Conservation (phyloP, 2,888 invertebrate species). For the Himalopsyche anomala region DNA sequence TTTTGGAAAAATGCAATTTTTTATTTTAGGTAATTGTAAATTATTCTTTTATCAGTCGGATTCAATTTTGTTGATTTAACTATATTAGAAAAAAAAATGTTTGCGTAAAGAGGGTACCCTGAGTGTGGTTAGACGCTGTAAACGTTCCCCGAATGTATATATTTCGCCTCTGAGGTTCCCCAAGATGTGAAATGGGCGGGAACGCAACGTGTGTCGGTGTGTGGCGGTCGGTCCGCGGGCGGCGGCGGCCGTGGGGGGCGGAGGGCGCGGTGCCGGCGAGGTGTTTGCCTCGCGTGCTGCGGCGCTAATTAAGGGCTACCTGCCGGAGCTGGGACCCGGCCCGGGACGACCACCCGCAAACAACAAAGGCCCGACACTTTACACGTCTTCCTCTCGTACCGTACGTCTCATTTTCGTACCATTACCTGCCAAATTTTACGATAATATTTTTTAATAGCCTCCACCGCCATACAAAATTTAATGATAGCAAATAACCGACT, state of each 20-base stretch:
- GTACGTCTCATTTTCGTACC: constrained; percentile 38
- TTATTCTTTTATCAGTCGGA: too few species aligned
- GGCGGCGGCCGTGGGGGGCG: background rate
- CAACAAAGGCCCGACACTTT: constrained; percentile 39
- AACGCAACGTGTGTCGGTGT: constrained; percentile 41
- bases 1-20: too few species aligned
- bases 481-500: constrained; percentile 42
- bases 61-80: background rate
- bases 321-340: constrained; percentile 16
- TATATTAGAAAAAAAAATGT: background rate
- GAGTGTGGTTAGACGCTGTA: constrained; percentile 23
- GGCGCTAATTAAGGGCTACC: constrained; percentile 43
- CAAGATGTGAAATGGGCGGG: constrained; percentile 42
- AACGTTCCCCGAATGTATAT: constrained; percentile 39
- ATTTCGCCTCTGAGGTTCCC: constrained; percentile 42
- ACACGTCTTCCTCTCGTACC: constrained; percentile 29
- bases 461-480: constrained; percentile 24
- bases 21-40: too few species aligned
- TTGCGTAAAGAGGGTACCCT: background rate
- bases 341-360: constrained; percentile 36
- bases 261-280: constrained; percentile 18
- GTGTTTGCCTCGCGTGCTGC: constrained; percentile 42
- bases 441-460: constrained; percentile 42
- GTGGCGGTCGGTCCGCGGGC: constrained; percentile 36
- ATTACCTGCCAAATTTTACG: constrained; percentile 42